phyloP scores from a whole-genome alignment of 2,113 vertebrate genomes.

The Stigmatopora argus region DNA sequence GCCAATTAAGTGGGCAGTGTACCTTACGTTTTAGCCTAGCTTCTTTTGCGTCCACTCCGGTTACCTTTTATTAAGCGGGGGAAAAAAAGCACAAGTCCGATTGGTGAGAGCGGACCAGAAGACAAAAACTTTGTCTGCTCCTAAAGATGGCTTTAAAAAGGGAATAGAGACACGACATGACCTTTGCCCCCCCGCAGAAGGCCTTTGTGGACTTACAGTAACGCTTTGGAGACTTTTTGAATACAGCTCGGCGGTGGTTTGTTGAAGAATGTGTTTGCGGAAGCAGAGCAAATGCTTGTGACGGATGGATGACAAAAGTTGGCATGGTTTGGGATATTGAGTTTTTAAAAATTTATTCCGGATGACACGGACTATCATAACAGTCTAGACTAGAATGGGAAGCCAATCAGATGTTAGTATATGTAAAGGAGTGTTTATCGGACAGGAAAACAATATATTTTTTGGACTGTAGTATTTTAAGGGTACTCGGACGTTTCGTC shows the following conservation, averaged over 20 bases:
- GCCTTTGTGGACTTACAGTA: constrained; percentile 32
- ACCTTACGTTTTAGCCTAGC: constrained; percentile 34
- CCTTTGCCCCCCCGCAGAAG: constrained; percentile 43
- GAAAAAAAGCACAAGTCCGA: constrained; percentile 48
- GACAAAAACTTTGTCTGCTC: constrained; percentile 48
- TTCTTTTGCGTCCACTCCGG: constrained; percentile 19
- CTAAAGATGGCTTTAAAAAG: constrained; percentile 42
- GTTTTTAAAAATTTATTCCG: neutral
- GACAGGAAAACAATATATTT: neutral
- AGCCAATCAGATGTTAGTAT: neutral
- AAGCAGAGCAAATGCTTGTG: constrained; percentile 29
- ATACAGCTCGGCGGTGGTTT: constrained; percentile 27
- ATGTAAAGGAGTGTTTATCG: neutral
- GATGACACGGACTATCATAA: neutral
- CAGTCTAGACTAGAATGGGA: neutral
- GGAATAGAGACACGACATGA: constrained; percentile 44
- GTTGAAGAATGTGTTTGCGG: constrained; percentile 48
- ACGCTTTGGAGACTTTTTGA: constrained; percentile 33
- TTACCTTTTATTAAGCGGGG: constrained; percentile 18
- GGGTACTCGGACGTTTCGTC: too few relatives aligned
- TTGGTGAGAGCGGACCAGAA: constrained; percentile 50
- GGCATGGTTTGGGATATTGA: constrained; percentile 2
- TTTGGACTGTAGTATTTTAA: too few relatives aligned
- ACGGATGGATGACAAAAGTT: constrained; percentile 24
- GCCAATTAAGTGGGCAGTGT: constrained; percentile 53